Conservation (phyloP, 2,888 invertebrate genomes). For the Drosophila sordidula region DNA sequence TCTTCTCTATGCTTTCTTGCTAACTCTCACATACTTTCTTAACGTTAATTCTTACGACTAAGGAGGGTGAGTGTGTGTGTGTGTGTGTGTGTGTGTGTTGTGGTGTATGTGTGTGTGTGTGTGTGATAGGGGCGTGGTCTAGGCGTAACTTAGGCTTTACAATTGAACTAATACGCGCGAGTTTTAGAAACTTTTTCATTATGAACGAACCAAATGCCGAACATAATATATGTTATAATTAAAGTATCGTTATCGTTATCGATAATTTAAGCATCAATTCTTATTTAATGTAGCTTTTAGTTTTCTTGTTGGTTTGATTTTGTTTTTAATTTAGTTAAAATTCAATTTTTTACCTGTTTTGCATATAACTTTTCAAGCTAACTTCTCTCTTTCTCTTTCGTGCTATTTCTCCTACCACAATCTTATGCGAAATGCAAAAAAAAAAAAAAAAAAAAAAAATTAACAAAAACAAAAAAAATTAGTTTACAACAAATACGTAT, state of each 20-base stretch:
- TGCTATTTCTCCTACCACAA: slow-evolving; percentile 9
- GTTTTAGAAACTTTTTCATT: slow-evolving; percentile 63
- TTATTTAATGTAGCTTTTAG: background rate
- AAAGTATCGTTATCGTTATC: slow-evolving; percentile 5
- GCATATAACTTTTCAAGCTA: slow-evolving; percentile 65
- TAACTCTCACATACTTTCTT: slow-evolving; percentile 18
- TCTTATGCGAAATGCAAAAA: slow-evolving; percentile 46
- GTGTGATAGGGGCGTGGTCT: slow-evolving; percentile 56
- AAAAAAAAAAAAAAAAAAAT: slow-evolving; percentile 11
- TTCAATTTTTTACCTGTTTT: slow-evolving; percentile 71
- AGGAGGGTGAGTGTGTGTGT: slow-evolving; percentile 26
- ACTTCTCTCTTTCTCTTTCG: slow-evolving; percentile 21
- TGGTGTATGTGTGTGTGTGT: slow-evolving; percentile 14
- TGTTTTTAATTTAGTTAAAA: slow-evolving; percentile 58
- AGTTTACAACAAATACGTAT: slow-evolving; percentile 23
- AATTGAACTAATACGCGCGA: slow-evolving; percentile 76
- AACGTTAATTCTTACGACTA: slow-evolving; percentile 36
- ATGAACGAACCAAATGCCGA: slow-evolving; percentile 46
- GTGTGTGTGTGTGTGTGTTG: slow-evolving; percentile 12
- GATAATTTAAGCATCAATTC: slow-evolving; percentile 8
- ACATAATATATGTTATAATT: slow-evolving; percentile 21
- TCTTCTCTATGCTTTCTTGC: slow-evolving; percentile 3
- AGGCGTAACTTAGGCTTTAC: slow-evolving; percentile 71
- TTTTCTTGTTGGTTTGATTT: slow-evolving; percentile 3
- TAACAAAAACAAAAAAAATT: slow-evolving; percentile 11